Conservation (phyloP, 2,113 vertebrate species). For the Oryzias woworae region DNA sequence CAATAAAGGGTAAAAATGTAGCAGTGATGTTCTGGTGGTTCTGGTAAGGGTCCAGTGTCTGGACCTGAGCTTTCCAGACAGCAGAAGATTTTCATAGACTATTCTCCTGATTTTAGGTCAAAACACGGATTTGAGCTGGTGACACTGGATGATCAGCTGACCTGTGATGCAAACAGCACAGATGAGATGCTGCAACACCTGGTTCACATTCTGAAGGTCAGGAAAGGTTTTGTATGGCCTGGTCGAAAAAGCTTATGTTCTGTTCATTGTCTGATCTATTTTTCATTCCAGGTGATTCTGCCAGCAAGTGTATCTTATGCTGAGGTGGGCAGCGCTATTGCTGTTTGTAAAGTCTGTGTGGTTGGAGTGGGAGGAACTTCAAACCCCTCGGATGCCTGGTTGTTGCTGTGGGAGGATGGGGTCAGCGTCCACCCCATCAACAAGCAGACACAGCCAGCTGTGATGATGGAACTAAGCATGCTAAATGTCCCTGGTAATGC, state of each 20-base stretch:
- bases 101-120: conserved; percentile 23
- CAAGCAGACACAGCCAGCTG: conserved; percentile 6
- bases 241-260: not conserved
- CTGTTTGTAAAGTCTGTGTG: conserved; percentile 60
- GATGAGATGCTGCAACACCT: conserved; percentile 59
- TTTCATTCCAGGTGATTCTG: conserved; percentile 67
- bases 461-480: conserved; percentile 43
- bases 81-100: no score
- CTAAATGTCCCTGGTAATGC: conserved; percentile 53
- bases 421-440: conserved; percentile 59
- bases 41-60: not conserved
- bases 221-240: no score
- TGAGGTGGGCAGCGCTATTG: conserved; percentile 60
- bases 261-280: not conserved
- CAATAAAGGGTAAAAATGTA: conserved; percentile 34
- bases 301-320: conserved; percentile 56
- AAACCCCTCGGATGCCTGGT: conserved; percentile 60
- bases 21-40: not conserved
- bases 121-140: conserved; percentile 69
- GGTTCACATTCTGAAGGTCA: conserved; percentile 76
- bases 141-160: conserved; percentile 61
- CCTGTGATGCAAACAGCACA: conserved; percentile 56
- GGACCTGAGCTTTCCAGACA: not conserved
- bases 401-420: conserved; percentile 57
- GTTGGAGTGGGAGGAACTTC: conserved; percentile 43